phyloP scores from a whole-genome alignment of 2,888 invertebrate species.

The Electrophaes corylata region DNA sequence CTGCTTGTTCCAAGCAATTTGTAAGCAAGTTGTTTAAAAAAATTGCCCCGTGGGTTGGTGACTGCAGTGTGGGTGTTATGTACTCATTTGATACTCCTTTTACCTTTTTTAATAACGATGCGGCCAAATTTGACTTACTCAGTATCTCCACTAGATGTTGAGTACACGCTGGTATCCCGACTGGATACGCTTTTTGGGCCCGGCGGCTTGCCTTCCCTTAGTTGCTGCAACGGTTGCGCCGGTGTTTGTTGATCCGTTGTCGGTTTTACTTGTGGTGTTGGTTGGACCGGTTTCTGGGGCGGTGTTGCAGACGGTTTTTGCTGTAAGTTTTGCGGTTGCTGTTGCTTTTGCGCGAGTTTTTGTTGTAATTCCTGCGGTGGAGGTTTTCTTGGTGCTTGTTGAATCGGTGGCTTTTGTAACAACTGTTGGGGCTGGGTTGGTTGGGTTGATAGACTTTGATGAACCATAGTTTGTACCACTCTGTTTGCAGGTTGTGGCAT shows the following conservation, averaged over 20 bases:
- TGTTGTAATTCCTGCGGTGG: constrained; percentile 42
- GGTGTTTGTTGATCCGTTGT: constrained; percentile 41
- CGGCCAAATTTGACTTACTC: constrained; percentile 59
- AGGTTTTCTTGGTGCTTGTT: constrained; percentile 30
- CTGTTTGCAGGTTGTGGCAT: not conserved
- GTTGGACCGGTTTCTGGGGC: constrained; percentile 10
- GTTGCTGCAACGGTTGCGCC: constrained; percentile 41
- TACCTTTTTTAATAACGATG: not conserved
- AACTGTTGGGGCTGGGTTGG: constrained; percentile 14
- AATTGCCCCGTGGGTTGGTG: too few relatives aligned
- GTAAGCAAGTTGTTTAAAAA: too few relatives aligned
- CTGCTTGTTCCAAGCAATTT: too few relatives aligned
- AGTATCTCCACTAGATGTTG: constrained; percentile 75
- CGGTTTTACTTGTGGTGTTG: constrained; percentile 20
- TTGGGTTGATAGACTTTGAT: not conserved
- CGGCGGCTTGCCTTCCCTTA: constrained; percentile 45
- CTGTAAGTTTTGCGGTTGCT: constrained; percentile 27
- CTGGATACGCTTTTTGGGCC: constrained; percentile 64
- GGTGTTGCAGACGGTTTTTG: constrained; percentile 40
- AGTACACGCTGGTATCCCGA: constrained; percentile 76
- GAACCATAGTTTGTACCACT: not conserved
- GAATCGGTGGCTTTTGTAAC: constrained; percentile 37
- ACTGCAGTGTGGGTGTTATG: too few relatives aligned
- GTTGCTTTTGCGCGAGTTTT: constrained; percentile 32
- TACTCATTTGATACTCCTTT: too few relatives aligned